phyloP scores from a whole-genome alignment of 2,113 vertebrate species.

The Zosterops lateralis region DNA sequence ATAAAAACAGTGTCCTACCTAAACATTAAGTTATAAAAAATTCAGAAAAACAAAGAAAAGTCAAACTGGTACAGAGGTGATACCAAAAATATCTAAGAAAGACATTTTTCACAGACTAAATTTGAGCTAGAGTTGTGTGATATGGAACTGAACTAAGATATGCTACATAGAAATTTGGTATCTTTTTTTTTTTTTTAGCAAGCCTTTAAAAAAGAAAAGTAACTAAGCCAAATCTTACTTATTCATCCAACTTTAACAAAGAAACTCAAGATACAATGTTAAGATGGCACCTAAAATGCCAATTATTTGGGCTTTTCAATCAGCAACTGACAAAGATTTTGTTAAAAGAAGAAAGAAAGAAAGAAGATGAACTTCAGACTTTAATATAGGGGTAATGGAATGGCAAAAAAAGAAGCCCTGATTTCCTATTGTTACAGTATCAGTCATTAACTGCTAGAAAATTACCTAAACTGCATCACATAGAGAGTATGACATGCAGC shows the following conservation, averaged over 20 bases:
- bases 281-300: neutral
- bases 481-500: neutral
- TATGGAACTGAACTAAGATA: neutral
- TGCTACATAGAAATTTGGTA: accelerated
- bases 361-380: neutral
- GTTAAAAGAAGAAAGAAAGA: neutral
- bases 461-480: neutral
- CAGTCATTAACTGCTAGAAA: constrained; percentile 14
- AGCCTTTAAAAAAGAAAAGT: neutral
- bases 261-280: neutral
- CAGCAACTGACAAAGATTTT: neutral
- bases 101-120: neutral
- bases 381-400: neutral
- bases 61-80: neutral
- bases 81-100: neutral
- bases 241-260: neutral
- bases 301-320: neutral
- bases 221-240: neutral
- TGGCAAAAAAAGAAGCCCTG: neutral
- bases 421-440: constrained; percentile 17
- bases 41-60: neutral
- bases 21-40: neutral
- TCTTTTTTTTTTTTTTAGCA: neutral
- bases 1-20: neutral
- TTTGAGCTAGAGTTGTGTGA: neutral